These are phyloP conservation scores for Hydrotaea diabolus DNA, from an alignment of 2,888 invertebrate species.

Conservation along the genomic window DNA sequence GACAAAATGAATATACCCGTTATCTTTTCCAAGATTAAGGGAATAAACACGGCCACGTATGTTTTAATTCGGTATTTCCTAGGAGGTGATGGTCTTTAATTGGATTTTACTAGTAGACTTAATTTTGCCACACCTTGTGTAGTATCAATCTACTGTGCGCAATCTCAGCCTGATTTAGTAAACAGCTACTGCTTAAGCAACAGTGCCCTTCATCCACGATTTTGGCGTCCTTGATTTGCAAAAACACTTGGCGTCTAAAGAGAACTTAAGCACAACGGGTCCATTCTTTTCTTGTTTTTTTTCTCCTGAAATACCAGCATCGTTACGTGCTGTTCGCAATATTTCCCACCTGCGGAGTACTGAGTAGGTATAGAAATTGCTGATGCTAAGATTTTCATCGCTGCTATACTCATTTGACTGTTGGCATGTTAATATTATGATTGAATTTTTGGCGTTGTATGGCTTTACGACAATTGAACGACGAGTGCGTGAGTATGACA, in stretches of 20 bases:
- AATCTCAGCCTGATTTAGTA: no score
- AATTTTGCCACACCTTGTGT: slow-evolving; percentile 27
- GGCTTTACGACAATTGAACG: slow-evolving; percentile 8
- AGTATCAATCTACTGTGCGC: no score
- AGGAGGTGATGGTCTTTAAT: no score
- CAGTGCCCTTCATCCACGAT: not conserved
- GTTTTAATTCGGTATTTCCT: no score
- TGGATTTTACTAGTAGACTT: no score
- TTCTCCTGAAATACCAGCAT: slow-evolving; percentile 12
- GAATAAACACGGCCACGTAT: no score
- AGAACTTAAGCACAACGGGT: not conserved
- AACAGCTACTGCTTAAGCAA: no score
- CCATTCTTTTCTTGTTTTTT: no score
- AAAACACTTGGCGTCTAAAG: slow-evolving; percentile 29
- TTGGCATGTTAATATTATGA: slow-evolving; percentile 58
- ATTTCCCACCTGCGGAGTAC: slow-evolving; percentile 56
- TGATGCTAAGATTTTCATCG: not conserved
- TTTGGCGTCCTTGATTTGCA: slow-evolving; percentile 27
- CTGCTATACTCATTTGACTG: slow-evolving; percentile 44
- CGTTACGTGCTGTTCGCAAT: slow-evolving; percentile 42
- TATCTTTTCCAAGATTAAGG: no score
- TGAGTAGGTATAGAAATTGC: slow-evolving; percentile 42
- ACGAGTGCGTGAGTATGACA: slow-evolving; percentile 1
- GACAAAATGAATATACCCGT: no score
- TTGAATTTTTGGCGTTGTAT: not conserved